phyloP scores from a whole-genome alignment of 1,140 invertebrate species.

The Sminthurinus signatus region DNA sequence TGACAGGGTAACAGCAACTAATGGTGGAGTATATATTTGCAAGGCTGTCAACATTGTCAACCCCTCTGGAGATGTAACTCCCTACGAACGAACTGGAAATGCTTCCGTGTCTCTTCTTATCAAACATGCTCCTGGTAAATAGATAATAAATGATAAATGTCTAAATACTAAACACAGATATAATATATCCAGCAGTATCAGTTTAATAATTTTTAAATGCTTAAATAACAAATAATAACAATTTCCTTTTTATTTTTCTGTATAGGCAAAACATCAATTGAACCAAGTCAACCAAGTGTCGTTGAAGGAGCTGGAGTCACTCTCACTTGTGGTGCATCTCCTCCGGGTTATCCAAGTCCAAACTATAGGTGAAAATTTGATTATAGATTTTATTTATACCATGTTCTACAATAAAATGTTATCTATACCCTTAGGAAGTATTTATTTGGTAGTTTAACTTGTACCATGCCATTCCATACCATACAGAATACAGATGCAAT shows the following conservation, averaged over 20 bases:
- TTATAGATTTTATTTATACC: too few relatives aligned
- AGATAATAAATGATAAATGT: too few relatives aligned
- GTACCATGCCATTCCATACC: too few relatives aligned
- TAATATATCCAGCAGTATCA: too few relatives aligned
- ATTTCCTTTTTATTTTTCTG: too few relatives aligned
- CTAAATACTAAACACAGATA: too few relatives aligned
- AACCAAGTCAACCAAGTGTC: conserved; percentile 73
- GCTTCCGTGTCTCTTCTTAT: conserved; percentile 71
- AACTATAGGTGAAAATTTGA: conserved; percentile 56
- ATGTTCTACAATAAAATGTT: too few relatives aligned
- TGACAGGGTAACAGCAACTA: conserved; percentile 65
- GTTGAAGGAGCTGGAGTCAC: conserved; percentile 75
- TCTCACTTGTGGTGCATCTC: conserved; percentile 74
- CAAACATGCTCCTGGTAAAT: conserved; percentile 80
- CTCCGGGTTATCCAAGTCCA: conserved; percentile 80
- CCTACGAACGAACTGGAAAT: conserved; percentile 61
- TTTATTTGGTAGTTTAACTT: too few relatives aligned
- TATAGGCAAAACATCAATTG: conserved; percentile 71
- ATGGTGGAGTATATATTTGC: conserved; percentile 80
- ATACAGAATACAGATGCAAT: too few relatives aligned
- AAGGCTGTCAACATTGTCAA: conserved; percentile 72
- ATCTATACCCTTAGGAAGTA: too few relatives aligned
- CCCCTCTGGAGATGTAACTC: conserved; percentile 53
- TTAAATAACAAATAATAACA: too few relatives aligned
- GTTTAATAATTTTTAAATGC: too few relatives aligned